These are phyloP conservation scores for Rhorus exstirpatorius DNA, from an alignment of 2,888 invertebrate genomes.

Conservation along the genomic window DNA sequence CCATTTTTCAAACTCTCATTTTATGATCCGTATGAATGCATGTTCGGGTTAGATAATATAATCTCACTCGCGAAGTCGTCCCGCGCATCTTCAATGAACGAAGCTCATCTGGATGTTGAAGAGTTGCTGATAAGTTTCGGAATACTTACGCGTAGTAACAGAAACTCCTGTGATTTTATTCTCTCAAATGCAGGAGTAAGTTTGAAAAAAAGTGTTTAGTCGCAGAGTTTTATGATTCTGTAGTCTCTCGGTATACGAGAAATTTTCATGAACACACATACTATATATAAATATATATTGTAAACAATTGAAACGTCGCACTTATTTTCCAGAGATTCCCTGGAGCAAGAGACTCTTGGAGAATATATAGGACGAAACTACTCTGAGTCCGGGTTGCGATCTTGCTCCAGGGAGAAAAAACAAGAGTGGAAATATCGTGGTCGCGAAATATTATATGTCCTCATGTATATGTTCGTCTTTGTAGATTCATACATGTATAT, in stretches of 20 bases:
- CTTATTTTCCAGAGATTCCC: slow-evolving; percentile 41
- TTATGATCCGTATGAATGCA: too few relatives aligned
- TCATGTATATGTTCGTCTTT: slow-evolving; percentile 12
- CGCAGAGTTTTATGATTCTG: too few relatives aligned
- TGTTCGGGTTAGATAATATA: too few relatives aligned
- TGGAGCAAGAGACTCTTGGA: slow-evolving; percentile 33
- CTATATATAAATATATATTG: not conserved
- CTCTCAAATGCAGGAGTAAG: too few relatives aligned
- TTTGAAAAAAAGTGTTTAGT: too few relatives aligned
- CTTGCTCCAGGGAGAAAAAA: slow-evolving; percentile 35
- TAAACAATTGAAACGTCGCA: slow-evolving; percentile 24
- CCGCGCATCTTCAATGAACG: too few relatives aligned
- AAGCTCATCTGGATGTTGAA: too few relatives aligned
- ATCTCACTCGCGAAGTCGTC: too few relatives aligned
- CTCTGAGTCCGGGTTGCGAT: slow-evolving; percentile 36
- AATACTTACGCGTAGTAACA: too few relatives aligned
- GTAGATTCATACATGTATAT: slow-evolving; percentile 1
- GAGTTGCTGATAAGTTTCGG: too few relatives aligned
- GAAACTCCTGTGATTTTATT: too few relatives aligned
- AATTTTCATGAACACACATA: not conserved
- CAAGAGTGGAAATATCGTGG: slow-evolving; percentile 44
- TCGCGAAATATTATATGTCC: slow-evolving; percentile 9
- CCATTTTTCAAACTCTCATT: too few relatives aligned
- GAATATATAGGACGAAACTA: slow-evolving; percentile 42
- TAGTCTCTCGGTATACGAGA: not conserved